These are phyloP conservation scores for Schizotus pectinicornis DNA, from an alignment of 2,888 invertebrate genomes.

Conservation along the genomic window DNA sequence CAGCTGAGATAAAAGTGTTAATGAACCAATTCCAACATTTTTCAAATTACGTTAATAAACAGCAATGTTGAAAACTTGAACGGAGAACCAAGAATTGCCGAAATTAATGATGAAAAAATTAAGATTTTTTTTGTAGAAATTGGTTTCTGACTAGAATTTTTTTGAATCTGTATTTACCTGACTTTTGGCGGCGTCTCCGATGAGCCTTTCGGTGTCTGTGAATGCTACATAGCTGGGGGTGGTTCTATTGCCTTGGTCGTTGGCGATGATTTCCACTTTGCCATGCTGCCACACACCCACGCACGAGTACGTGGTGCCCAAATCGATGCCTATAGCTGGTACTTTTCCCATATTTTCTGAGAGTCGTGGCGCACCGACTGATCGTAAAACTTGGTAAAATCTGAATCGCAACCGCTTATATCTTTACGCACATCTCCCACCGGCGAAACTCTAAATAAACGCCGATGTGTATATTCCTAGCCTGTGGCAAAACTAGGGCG, in stretches of 20 bases:
- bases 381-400: slow-evolving; percentile 1
- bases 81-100: no score
- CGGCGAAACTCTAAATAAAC: slow-evolving; percentile 10
- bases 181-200: slow-evolving; percentile 88
- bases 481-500: slow-evolving; percentile 17
- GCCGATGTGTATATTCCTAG: slow-evolving; percentile 6
- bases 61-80: no score
- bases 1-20: no score
- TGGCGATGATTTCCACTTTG: slow-evolving; percentile 86
- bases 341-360: slow-evolving; percentile 35
- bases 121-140: background rate
- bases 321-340: slow-evolving; percentile 61
- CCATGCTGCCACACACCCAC: slow-evolving; percentile 83
- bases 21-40: no score
- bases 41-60: no score
- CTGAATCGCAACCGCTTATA: slow-evolving; percentile 8
- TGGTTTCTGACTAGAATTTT: background rate
- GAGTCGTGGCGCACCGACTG: slow-evolving; percentile 16
- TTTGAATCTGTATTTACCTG: slow-evolving; percentile 62
- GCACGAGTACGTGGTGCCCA: slow-evolving; percentile 86
- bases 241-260: slow-evolving; percentile 87
- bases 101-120: no score
- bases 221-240: slow-evolving; percentile 90
- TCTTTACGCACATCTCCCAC: slow-evolving; percentile 15
- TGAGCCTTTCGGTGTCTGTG: slow-evolving; percentile 81